phyloP scores from a whole-genome alignment of 1,140 invertebrate genomes.

The Drosophila watanabei region DNA sequence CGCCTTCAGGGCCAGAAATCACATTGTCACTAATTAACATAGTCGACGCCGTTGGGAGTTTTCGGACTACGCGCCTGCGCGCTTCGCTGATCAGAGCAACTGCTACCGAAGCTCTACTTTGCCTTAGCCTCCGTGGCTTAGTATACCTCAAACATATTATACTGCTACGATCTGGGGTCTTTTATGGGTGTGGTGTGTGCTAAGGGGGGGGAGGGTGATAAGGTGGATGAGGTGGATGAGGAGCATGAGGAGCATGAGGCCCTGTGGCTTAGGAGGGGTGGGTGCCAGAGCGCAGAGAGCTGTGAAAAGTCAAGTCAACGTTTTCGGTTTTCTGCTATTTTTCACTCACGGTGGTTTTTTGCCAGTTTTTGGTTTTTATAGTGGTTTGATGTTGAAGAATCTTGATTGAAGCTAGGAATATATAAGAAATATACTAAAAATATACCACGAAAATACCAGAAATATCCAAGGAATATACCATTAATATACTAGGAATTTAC shows the following conservation, averaged over 20 bases:
- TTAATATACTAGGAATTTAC: no score
- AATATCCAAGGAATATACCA: no score
- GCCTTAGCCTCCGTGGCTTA: not conserved
- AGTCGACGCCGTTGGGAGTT: conserved; percentile 66
- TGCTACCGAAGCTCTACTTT: conserved; percentile 36
- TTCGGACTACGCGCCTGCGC: conserved; percentile 74
- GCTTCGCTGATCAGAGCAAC: conserved; percentile 71
- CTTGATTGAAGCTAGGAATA: not conserved
- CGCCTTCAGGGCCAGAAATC: conserved; percentile 75
- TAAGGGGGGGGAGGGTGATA: conserved; percentile 10
- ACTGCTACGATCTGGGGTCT: not conserved
- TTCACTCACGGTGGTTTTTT: not conserved
- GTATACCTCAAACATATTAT: not conserved
- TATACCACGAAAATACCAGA: no score
- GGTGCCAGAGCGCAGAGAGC: conserved; percentile 70
- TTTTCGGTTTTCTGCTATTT: conserved; percentile 59
- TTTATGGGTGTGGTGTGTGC: conserved; percentile 12
- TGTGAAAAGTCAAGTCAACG: conserved; percentile 78
- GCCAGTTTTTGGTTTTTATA: conserved; percentile 34
- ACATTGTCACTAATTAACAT: conserved; percentile 83
- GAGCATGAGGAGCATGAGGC: conserved; percentile 5
- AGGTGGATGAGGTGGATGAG: conserved; percentile 8
- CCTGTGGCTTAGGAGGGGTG: conserved; percentile 11
- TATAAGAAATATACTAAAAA: no score
- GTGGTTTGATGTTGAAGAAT: conserved; percentile 58